These are phyloP conservation scores for Melieria omissa DNA, from an alignment of 2,888 invertebrate genomes.

Conservation along the genomic window DNA sequence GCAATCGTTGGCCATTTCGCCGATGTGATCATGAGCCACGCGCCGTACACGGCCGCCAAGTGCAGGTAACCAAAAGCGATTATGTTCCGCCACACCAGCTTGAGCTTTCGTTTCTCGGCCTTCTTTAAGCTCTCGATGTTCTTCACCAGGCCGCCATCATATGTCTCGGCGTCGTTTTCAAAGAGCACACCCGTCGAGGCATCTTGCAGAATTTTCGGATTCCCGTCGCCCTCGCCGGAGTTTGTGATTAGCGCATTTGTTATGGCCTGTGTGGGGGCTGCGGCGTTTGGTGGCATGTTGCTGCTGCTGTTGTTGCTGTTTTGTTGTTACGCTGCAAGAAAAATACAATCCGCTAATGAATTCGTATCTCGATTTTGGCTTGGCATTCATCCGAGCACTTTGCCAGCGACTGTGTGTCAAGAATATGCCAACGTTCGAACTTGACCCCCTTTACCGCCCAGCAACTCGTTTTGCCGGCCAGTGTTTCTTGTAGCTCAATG, in stretches of 20 bases:
- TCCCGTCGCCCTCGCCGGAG: slow-evolving; percentile 51
- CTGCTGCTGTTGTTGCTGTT: slow-evolving; percentile 5
- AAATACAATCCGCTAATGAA: slow-evolving; percentile 3
- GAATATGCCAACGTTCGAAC: not conserved
- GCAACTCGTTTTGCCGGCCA: too few relatives aligned
- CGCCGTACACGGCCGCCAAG: slow-evolving; percentile 79
- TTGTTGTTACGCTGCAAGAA: slow-evolving; percentile 34
- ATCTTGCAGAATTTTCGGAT: slow-evolving; percentile 54
- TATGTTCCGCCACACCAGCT: slow-evolving; percentile 86
- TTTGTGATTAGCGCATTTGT: slow-evolving; percentile 56
- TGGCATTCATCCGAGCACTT: too few relatives aligned
- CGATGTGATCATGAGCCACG: slow-evolving; percentile 77
- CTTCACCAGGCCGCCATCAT: slow-evolving; percentile 71
- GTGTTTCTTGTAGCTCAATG: too few relatives aligned
- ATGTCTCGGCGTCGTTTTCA: slow-evolving; percentile 75
- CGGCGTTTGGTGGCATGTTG: slow-evolving; percentile 71
- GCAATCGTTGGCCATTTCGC: slow-evolving; percentile 78
- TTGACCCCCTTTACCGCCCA: not conserved
- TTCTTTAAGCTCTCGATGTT: slow-evolving; percentile 70
- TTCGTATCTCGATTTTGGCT: too few relatives aligned
- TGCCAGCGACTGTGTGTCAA: too few relatives aligned
- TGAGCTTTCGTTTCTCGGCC: slow-evolving; percentile 71
- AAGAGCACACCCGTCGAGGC: slow-evolving; percentile 72
- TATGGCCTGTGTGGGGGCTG: slow-evolving; percentile 66
- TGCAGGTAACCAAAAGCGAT: slow-evolving; percentile 82